Evolutionary conservation across 2,797 vertebrate genomes (phyloP).

Genomic region (Poeciliopsis turneri): DNA sequence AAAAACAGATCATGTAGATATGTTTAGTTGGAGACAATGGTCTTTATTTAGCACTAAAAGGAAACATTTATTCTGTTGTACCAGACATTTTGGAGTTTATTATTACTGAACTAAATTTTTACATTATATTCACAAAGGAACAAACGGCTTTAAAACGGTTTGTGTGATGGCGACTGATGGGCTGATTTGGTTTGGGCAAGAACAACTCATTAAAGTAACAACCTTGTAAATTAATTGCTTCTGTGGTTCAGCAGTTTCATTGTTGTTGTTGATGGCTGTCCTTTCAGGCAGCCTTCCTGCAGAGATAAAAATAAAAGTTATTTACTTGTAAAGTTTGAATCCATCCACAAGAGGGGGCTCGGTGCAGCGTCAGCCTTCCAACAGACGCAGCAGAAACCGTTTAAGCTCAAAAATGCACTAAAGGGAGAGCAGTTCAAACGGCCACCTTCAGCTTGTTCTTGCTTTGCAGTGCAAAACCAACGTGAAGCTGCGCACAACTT

Average conservation of each 20-base stretch:
- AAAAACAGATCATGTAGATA: not conserved
- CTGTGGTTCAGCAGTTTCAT: not conserved
- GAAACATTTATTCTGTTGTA: not conserved
- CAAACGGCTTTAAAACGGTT: not conserved
- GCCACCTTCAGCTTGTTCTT: not conserved
- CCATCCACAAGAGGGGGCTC: constrained; percentile 34
- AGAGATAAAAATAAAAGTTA: constrained; percentile 2
- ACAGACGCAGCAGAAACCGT: constrained; percentile 45
- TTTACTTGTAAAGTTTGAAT: constrained; percentile 18
- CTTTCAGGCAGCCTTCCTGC: not conserved
- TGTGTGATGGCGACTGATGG: not conserved
- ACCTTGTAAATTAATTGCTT: not conserved
- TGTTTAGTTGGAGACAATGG: not conserved
- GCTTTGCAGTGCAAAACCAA: constrained; percentile 32
- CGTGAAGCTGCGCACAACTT: constrained; percentile 37
- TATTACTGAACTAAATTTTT: not conserved
- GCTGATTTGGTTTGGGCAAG: constrained; percentile 1
- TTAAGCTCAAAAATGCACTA: constrained; percentile 61
- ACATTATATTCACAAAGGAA: not conserved
- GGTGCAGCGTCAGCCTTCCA: constrained; percentile 22
- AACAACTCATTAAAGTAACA: not conserved
- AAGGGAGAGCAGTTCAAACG: constrained; percentile 33
- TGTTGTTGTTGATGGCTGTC: constrained; percentile 2
- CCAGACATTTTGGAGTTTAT: not conserved
- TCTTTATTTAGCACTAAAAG: not conserved